Percentiles rank a stretch among this genome's conserved stretches.
These are phyloP conservation scores for Margaritifera margaritifera DNA, from an alignment of 2,888 invertebrate genomes.

Conservation along the genomic window DNA sequence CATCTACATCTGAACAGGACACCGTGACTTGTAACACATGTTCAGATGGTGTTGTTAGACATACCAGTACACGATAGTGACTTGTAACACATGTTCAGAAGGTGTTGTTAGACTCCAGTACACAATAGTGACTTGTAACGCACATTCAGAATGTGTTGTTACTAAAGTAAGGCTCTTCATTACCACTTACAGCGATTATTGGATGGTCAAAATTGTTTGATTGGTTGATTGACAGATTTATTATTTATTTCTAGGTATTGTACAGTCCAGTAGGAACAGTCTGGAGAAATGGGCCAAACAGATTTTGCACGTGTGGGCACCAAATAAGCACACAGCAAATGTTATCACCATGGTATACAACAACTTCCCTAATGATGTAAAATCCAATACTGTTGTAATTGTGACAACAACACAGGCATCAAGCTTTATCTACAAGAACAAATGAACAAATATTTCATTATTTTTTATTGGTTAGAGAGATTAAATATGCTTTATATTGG, in stretches of 20 bases:
- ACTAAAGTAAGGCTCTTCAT: not conserved
- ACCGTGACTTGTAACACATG: not conserved
- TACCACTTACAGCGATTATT: not conserved
- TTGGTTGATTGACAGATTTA: not conserved
- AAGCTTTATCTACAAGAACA: slow-evolving; percentile 53
- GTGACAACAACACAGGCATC: slow-evolving; percentile 56
- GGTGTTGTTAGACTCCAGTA: not conserved
- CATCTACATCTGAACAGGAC: too few species aligned
- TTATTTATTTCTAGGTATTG: slow-evolving; percentile 52
- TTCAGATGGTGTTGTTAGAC: not conserved
- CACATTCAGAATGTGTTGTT: not conserved
- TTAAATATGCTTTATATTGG: too few species aligned
- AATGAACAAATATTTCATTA: slow-evolving; percentile 19
- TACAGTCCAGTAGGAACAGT: slow-evolving; percentile 62
- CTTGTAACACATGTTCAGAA: not conserved
- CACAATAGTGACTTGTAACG: not conserved
- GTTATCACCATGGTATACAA: slow-evolving; percentile 53
- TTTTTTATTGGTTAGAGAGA: too few species aligned
- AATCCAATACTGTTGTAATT: slow-evolving; percentile 64
- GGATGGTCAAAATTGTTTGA: not conserved
- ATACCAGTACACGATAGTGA: too few species aligned
- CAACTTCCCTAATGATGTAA: slow-evolving; percentile 41
- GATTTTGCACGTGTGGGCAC: slow-evolving; percentile 69
- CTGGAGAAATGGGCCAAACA: slow-evolving; percentile 68
- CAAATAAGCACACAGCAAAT: slow-evolving; percentile 53